Evolutionary conservation across 2,888 invertebrate species (phyloP).

Genomic region (Drosophila fungiperda): DNA sequence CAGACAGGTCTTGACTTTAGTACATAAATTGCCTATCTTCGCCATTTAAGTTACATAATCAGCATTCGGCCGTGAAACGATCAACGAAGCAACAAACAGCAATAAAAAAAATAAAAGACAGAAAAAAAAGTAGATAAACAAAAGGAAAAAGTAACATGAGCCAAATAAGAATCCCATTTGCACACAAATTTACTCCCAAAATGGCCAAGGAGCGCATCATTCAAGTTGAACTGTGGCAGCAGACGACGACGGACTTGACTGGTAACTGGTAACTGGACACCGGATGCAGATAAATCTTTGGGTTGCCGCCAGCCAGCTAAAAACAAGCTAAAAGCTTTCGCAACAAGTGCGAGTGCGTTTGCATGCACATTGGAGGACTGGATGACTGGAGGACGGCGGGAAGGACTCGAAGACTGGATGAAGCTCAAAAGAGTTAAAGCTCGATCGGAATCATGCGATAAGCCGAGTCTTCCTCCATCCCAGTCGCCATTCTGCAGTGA

Average conservation of each 20-base stretch:
- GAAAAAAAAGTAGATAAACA: constrained; percentile 36
- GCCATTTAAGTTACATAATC: constrained; percentile 50
- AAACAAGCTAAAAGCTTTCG: constrained; percentile 52
- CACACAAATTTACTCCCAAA: constrained; percentile 83
- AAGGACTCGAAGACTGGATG: constrained; percentile 6
- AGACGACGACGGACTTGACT: constrained; percentile 45
- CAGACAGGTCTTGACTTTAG: constrained; percentile 8
- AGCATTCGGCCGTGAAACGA: constrained; percentile 33
- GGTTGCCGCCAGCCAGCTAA: constrained; percentile 55
- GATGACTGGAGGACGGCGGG: background rate
- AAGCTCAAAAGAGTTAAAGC: constrained; percentile 63
- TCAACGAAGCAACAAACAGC: constrained; percentile 33
- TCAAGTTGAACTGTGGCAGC: constrained; percentile 62
- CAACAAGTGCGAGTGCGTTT: constrained; percentile 62
- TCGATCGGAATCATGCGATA: constrained; percentile 80
- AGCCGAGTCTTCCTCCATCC: constrained; percentile 32
- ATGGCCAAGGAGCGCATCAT: constrained; percentile 75
- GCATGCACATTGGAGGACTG: constrained; percentile 44
- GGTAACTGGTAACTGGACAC: constrained; percentile 75
- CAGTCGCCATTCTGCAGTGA: constrained; percentile 47
- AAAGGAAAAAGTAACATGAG: constrained; percentile 69
- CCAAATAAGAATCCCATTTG: constrained; percentile 80
- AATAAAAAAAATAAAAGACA: constrained; percentile 8
- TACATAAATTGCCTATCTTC: constrained; percentile 27
- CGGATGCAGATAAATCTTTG: constrained; percentile 80